phyloP scores from a whole-genome alignment of 2,888 invertebrate species.

The Oligia strigilis region DNA sequence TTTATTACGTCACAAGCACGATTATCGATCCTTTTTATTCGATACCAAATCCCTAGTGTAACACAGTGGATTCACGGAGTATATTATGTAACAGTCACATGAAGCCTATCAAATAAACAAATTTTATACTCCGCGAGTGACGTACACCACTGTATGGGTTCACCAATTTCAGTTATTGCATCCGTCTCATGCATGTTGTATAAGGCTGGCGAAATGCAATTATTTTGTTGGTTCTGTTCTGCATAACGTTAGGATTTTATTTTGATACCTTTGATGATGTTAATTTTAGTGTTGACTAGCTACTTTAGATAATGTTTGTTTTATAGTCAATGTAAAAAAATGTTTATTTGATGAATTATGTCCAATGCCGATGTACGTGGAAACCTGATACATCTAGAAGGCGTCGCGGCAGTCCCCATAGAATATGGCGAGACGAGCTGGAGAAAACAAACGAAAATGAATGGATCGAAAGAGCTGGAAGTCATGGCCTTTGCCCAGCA shows the following conservation, averaged over 20 bases:
- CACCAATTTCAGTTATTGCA: constrained; percentile 74
- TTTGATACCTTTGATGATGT: constrained; percentile 32
- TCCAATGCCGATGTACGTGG: too few species aligned
- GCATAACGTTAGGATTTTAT: constrained; percentile 58
- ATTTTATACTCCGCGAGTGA: constrained; percentile 60
- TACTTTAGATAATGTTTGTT: neutral
- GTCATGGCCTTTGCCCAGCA: too few species aligned
- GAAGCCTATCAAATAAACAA: constrained; percentile 70
- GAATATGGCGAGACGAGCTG: too few species aligned
- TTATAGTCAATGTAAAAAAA: neutral
- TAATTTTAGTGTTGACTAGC: too few species aligned
- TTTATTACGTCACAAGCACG: neutral
- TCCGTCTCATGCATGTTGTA: constrained; percentile 76
- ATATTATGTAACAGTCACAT: constrained; percentile 44
- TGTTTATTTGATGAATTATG: neutral
- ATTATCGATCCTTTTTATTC: neutral
- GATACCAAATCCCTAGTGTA: neutral
- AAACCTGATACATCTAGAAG: too few species aligned
- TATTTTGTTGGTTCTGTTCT: constrained; percentile 69
- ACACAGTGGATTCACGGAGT: neutral
- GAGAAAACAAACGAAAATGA: too few species aligned
- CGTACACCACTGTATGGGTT: constrained; percentile 33
- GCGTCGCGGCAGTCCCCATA: too few species aligned
- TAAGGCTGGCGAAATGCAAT: constrained; percentile 73
- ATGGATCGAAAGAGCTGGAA: too few species aligned